A percentile compares a stretch with the other conserved stretches of the same genome.
These are phyloP conservation scores for Dicycla oo DNA, from an alignment of 2,888 invertebrate genomes.

Conservation along the genomic window DNA sequence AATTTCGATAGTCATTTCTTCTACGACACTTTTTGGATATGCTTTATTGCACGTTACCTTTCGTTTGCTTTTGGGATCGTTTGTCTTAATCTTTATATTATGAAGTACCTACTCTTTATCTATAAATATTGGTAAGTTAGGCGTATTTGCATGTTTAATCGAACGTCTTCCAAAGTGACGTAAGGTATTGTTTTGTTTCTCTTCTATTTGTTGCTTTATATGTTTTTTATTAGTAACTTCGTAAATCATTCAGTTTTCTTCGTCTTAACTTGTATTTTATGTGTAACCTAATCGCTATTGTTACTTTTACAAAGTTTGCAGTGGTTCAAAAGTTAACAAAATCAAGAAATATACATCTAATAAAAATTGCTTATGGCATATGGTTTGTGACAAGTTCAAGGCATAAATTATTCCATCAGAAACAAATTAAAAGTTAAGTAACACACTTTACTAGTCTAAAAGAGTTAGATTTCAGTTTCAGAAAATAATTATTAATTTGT, in stretches of 20 bases:
- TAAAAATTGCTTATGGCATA: background rate
- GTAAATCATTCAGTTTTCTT: slow-evolving; percentile 44
- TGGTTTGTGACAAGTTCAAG: background rate
- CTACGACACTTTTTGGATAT: slow-evolving; percentile 80
- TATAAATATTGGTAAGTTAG: slow-evolving; percentile 84
- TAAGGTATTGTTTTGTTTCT: slow-evolving; percentile 76
- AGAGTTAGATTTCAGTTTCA: background rate
- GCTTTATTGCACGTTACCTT: slow-evolving; percentile 82
- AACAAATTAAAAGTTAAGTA: background rate
- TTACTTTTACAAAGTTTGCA: slow-evolving; percentile 47
- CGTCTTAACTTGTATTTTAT: slow-evolving; percentile 27
- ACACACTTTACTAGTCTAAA: background rate
- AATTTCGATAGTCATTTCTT: slow-evolving; percentile 86
- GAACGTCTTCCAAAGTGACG: slow-evolving; percentile 90
- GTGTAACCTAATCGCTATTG: slow-evolving; percentile 41
- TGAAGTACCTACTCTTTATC: slow-evolving; percentile 73
- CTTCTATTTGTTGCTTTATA: slow-evolving; percentile 55
- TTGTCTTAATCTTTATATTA: slow-evolving; percentile 70
- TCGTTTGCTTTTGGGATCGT: slow-evolving; percentile 70
- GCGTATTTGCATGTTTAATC: slow-evolving; percentile 87
- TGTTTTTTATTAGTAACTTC: slow-evolving; percentile 38
- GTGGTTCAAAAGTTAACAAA: slow-evolving; percentile 42
- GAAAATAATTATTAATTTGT: background rate
- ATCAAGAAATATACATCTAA: background rate
- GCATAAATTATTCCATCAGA: background rate